These are phyloP conservation scores for Anguilla anguilla DNA, from an alignment of 2,797 vertebrate genomes.

Conservation along the genomic window DNA sequence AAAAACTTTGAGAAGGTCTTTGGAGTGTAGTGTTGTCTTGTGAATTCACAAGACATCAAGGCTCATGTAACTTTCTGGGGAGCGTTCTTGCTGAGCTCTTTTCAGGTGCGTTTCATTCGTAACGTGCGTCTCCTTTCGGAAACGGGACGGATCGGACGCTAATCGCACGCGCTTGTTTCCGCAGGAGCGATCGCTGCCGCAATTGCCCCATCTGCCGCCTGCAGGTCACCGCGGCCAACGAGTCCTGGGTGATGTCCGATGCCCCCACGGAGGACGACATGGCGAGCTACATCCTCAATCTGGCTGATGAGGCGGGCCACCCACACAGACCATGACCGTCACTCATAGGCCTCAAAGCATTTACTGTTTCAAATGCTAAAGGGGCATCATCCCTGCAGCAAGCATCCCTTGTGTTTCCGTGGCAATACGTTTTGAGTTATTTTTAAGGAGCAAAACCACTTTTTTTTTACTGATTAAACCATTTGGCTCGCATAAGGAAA, in stretches of 20 bases:
- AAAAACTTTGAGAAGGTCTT: not conserved
- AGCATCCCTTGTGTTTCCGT: not conserved
- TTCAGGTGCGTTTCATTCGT: not conserved
- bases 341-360: not conserved
- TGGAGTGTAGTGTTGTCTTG: not conserved
- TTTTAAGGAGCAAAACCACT: slow-evolving; percentile 22
- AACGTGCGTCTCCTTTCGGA: not conserved
- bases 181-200: slow-evolving; percentile 91
- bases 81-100: not conserved
- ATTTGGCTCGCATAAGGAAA: not conserved
- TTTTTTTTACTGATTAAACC: not conserved
- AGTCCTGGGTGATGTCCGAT: slow-evolving; percentile 96
- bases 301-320: slow-evolving; percentile 93
- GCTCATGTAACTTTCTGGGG: not conserved
- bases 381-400: not conserved
- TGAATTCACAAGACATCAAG: not conserved
- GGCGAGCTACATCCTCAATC: slow-evolving; percentile 91
- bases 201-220: slow-evolving; percentile 96
- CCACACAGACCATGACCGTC: slow-evolving; percentile 83
- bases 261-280: slow-evolving; percentile 95
- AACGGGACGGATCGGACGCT: not conserved
- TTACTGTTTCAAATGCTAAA: not conserved
- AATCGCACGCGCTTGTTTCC: slow-evolving; percentile 5
- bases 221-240: slow-evolving; percentile 88
- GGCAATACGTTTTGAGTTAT: slow-evolving; percentile 27